Base-by-base conservation (phyloP, 2,797 vertebrate species). In the Brachyrhaphis roseni region DNA sequence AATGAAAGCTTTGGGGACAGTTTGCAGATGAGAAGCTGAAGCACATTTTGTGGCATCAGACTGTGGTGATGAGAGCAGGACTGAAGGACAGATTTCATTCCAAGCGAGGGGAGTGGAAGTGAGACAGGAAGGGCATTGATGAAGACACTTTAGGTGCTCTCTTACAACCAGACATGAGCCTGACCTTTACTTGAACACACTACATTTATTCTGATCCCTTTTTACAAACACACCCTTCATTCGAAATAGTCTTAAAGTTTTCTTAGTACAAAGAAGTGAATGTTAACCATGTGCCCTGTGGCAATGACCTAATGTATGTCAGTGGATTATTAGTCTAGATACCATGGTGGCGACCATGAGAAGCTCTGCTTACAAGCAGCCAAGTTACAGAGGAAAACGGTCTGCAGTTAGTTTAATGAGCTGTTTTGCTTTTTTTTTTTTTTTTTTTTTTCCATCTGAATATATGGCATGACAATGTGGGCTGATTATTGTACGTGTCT, bases 301-400 rank as follows among this genome's bases (percentile, higher is more conserved):
- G 87, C 90, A 89, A 90, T 90, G 90, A 91, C 87, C 88, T 90
- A 78, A 88, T 90, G 90, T 92, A 90, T 90, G 90, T 90, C 83
- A 84, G 87, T 89, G 89, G 80, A 87, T 83, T 86, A 77, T 78
- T 77, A 84, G 82, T 74, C 89, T 73, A 68, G 43, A 72, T 46
- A 6, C 39, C 84, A 72, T 26, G 80, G 66, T 51, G 53, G 78
- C 57, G 64, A 86, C 31, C 36, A 51, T 26, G 71, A 59, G 59
- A 79, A 74, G 39, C 79, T 86, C 74, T 85, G 79, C 78, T 76
- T 39, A 16, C 41, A 20, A 75, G 36, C 74, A 59, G 39, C 43
- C 39, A 51, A 41, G 72, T 72, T 28, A 34, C 28, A 34, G 46
- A 57, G 34, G 72, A 62, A 53, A 55, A 76, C 78, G 28, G 72